A percentile compares a stretch with the other conserved stretches of the same genome.
Evolutionary conservation across 92 coral and sea anemone species (phyloP).

Genomic region (Epizoanthus fatuus): DNA sequence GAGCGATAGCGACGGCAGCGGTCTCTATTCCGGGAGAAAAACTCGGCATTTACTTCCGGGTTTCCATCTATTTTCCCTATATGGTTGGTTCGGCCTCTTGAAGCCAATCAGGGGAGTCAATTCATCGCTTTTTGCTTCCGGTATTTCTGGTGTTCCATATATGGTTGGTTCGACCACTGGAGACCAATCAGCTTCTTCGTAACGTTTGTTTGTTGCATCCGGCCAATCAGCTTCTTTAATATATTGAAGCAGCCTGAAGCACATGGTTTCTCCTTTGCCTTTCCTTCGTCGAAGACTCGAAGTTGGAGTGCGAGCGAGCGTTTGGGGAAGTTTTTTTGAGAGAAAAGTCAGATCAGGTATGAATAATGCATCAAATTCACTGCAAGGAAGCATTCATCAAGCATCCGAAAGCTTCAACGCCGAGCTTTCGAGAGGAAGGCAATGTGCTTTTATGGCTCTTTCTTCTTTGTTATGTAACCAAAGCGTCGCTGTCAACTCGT

Average conservation of each 20-base stretch:
- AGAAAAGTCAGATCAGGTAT: background rate
- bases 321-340: background rate
- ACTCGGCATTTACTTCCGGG: background rate
- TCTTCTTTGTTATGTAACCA: too few relatives aligned
- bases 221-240: background rate
- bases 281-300: background rate
- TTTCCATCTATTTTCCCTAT: background rate
- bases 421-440: too few relatives aligned
- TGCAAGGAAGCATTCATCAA: too few relatives aligned
- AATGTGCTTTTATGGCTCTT: too few relatives aligned
- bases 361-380: too few relatives aligned
- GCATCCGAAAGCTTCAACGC: too few relatives aligned
- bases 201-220: constrained; percentile 13
- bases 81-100: background rate
- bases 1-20: too few relatives aligned
- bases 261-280: background rate
- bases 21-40: too few relatives aligned
- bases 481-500: too few relatives aligned
- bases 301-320: background rate
- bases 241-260: background rate
- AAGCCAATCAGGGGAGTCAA: background rate
- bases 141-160: background rate
- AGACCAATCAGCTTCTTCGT: constrained; percentile 6
- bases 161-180: background rate
- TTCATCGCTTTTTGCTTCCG: constrained; percentile 2